A percentile compares a stretch with the other conserved stretches of the same genome.
phyloP scores from a whole-genome alignment of 1,140 invertebrate genomes.

The Nylanderia fulva region DNA sequence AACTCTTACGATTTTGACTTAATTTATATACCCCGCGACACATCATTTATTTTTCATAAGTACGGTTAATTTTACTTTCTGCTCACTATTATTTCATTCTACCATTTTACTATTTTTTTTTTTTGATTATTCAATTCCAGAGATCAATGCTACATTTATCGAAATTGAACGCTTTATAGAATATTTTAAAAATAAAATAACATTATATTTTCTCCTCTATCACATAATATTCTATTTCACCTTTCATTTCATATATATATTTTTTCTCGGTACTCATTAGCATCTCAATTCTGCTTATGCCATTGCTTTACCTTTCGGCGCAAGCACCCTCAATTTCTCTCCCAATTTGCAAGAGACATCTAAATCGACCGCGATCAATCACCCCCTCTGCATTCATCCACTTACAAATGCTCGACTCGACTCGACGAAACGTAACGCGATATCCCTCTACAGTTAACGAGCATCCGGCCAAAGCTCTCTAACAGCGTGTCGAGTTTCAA shows the following conservation, averaged over 20 bases:
- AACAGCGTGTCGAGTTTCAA: slow-evolving; percentile 50
- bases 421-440: slow-evolving; percentile 44
- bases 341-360: slow-evolving; percentile 49
- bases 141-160: neutral
- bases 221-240: slow-evolving; percentile 21
- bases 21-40: neutral
- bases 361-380: slow-evolving; percentile 53
- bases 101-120: too few relatives aligned
- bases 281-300: slow-evolving; percentile 3
- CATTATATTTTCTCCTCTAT: neutral
- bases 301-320: slow-evolving; percentile 16
- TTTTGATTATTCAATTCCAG: slow-evolving; percentile 3
- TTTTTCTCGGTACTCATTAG: slow-evolving; percentile 39
- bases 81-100: neutral
- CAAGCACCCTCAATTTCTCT: slow-evolving; percentile 36
- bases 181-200: slow-evolving; percentile 10
- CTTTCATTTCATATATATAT: neutral
- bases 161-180: neutral
- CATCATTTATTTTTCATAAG: neutral
- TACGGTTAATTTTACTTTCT: neutral
- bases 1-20: too few relatives aligned
- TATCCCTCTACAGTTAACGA: slow-evolving; percentile 42
- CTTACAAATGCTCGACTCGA: slow-evolving; percentile 13
- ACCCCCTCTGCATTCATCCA: slow-evolving; percentile 25
- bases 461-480: slow-evolving; percentile 11